A percentile compares a stretch with the other conserved stretches of the same genome.
Evolutionary conservation across 2,888 invertebrate species (phyloP).

Genomic region (Adelognathus sp.): DNA sequence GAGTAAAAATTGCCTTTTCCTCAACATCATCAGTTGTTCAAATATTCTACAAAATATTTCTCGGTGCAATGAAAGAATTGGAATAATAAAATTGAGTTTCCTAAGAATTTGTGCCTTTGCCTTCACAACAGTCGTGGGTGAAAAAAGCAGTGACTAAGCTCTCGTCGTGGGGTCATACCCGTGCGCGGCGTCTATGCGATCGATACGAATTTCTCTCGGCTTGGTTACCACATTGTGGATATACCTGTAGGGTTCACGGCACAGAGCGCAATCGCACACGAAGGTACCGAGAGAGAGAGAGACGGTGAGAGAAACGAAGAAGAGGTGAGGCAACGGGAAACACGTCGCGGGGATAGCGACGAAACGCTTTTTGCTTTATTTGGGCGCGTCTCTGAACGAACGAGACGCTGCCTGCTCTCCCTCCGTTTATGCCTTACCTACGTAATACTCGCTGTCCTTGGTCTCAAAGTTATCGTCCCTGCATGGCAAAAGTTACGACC

Average conservation of each 20-base stretch:
- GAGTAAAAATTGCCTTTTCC: too few species aligned
- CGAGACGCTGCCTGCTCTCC: too few species aligned
- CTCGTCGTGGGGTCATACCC: slow-evolving; percentile 23
- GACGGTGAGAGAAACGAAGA: slow-evolving; percentile 38
- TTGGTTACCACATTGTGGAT: not conserved
- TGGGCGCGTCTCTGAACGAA: slow-evolving; percentile 55
- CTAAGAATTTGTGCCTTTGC: slow-evolving; percentile 1
- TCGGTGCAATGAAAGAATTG: too few species aligned
- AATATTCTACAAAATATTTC: too few species aligned
- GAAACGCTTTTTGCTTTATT: slow-evolving; percentile 60
- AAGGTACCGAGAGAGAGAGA: not conserved
- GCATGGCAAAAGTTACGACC: slow-evolving; percentile 34
- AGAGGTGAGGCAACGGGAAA: slow-evolving; percentile 36
- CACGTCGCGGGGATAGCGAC: slow-evolving; percentile 14
- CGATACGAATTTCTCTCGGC: slow-evolving; percentile 39
- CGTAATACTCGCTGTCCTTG: slow-evolving; percentile 65
- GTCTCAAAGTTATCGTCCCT: slow-evolving; percentile 61
- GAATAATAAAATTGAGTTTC: not conserved
- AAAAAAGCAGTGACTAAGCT: slow-evolving; percentile 3
- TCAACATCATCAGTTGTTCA: too few species aligned
- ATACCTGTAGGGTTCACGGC: slow-evolving; percentile 32
- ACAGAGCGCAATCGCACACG: slow-evolving; percentile 29
- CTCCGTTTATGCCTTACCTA: slow-evolving; percentile 18
- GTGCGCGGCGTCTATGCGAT: slow-evolving; percentile 10
- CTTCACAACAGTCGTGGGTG: not conserved